Conservation (phyloP, 2,888 invertebrate genomes). For the Thereva nobilitata region DNA sequence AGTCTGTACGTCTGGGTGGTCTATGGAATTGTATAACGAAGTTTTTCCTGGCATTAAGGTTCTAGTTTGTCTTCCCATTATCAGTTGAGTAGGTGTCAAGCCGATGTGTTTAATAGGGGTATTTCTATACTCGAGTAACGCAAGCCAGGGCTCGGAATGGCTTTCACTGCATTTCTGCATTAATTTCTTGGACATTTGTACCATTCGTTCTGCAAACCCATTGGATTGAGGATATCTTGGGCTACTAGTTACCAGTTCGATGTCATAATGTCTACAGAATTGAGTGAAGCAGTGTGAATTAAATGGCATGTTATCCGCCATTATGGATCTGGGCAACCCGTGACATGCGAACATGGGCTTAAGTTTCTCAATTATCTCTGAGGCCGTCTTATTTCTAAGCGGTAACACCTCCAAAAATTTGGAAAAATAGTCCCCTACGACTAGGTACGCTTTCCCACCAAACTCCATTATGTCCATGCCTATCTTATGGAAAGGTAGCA, state of each 20-base stretch:
- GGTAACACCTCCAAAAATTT: slow-evolving; percentile 43
- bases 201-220: slow-evolving; percentile 45
- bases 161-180: slow-evolving; percentile 41
- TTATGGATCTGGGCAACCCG: slow-evolving; percentile 43
- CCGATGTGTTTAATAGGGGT: slow-evolving; percentile 39
- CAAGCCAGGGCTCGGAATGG: slow-evolving; percentile 25
- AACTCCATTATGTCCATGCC: slow-evolving; percentile 48
- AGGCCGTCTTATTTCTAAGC: slow-evolving; percentile 32
- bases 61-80: slow-evolving; percentile 39
- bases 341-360: slow-evolving; percentile 41
- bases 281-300: slow-evolving; percentile 40
- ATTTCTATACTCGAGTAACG: slow-evolving; percentile 40
- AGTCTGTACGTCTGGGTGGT: neutral
- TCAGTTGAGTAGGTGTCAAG: slow-evolving; percentile 40
- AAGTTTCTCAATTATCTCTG: slow-evolving; percentile 37
- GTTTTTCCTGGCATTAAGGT: slow-evolving; percentile 35
- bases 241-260: slow-evolving; percentile 42
- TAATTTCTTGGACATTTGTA: slow-evolving; percentile 41
- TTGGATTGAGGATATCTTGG: slow-evolving; percentile 45
- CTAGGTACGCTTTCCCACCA: slow-evolving; percentile 43
- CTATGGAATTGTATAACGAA: neutral
- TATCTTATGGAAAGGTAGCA: slow-evolving; percentile 47
- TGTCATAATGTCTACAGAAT: slow-evolving; percentile 43
- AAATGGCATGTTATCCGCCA: slow-evolving; percentile 45
- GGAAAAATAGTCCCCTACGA: slow-evolving; percentile 44